Percentiles rank a stretch among this genome's conserved stretches.
phyloP scores from a whole-genome alignment of 1,140 invertebrate species.

The Rhyacophila brunnea region DNA sequence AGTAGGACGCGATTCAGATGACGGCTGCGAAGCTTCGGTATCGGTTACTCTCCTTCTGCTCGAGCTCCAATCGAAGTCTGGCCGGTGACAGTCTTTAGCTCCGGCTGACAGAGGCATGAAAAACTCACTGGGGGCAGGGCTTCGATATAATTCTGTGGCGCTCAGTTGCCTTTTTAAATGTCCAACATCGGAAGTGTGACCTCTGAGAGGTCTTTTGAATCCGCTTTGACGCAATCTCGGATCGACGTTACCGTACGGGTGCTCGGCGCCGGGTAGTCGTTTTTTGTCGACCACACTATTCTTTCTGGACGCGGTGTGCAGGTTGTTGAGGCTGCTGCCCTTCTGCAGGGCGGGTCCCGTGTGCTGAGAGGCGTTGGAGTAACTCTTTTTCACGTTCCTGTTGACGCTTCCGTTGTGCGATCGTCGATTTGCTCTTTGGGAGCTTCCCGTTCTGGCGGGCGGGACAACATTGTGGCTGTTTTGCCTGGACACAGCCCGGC shows the following conservation, averaged over 20 bases:
- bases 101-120: slow-evolving; percentile 32
- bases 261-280: slow-evolving; percentile 21
- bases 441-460: neutral
- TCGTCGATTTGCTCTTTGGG: slow-evolving; percentile 14
- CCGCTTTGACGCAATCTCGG: slow-evolving; percentile 2
- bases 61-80: slow-evolving; percentile 28
- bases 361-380: slow-evolving; percentile 30
- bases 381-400: slow-evolving; percentile 29
- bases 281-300: slow-evolving; percentile 27
- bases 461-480: slow-evolving; percentile 20
- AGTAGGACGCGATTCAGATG: slow-evolving; percentile 10
- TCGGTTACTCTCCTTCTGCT: slow-evolving; percentile 12
- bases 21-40: slow-evolving; percentile 15
- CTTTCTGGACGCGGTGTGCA: slow-evolving; percentile 22
- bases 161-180: slow-evolving; percentile 32
- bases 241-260: slow-evolving; percentile 25
- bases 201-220: slow-evolving; percentile 13
- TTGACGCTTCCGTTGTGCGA: slow-evolving; percentile 9
- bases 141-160: slow-evolving; percentile 28
- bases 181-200: slow-evolving; percentile 7
- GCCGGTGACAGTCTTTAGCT: slow-evolving; percentile 30
- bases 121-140: slow-evolving; percentile 11
- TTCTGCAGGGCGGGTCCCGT: slow-evolving; percentile 20
- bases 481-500: slow-evolving; percentile 13
- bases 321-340: slow-evolving; percentile 31